Evolutionary conservation across 2,797 vertebrate species (phyloP), one percentile per base, ranked within the genome.

Genomic region (Dallia pectoralis): DNA sequence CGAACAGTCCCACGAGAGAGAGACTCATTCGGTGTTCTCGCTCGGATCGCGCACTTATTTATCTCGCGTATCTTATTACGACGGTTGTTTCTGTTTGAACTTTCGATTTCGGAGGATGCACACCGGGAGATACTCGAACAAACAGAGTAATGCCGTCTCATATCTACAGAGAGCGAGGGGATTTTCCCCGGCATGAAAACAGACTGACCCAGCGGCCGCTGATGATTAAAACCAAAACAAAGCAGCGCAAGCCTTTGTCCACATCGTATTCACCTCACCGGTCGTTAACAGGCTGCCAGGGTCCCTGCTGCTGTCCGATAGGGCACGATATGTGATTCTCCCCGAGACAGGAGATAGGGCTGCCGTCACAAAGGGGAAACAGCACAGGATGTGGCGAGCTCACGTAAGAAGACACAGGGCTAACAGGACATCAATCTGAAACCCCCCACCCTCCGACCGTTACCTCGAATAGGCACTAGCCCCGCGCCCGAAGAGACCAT

Each of bases 241-340:
- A 70, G 47, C 22, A 69, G 44, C 44, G 69, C 71, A 47, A 49
- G 51, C 72, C 19, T 77, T 80, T 85, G 79, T 83, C 76, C 79
- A 72, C 68, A 33, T 25, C 73, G 53, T 65, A 72, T 74, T 82
- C 73, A 73, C 69, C 64, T 33, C 62, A 25, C 74, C 73, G 71
- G 72, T 81, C 77, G 75, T 80, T 73, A 82, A 79, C 79, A 81
- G 81, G 73, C 61, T 67, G 25, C 62, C 36, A 36, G 36, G 40
- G 9, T 36, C 74, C 67, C 84, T 84, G 82, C 62, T 63, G 67
- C 70, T 63, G 67, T 70, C 74, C 77, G 84, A 85, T 85, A 85
- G 74, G 70, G 74, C 47, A 25, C 27, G 36, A 15, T 44, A 47
- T 71, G 59, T 15, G 22, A 32, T 49, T n/a, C 62, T 36, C 70